These are phyloP conservation scores for Hippocampus mohnikei DNA, from an alignment of 2,113 vertebrate species.

Conservation along the genomic window DNA sequence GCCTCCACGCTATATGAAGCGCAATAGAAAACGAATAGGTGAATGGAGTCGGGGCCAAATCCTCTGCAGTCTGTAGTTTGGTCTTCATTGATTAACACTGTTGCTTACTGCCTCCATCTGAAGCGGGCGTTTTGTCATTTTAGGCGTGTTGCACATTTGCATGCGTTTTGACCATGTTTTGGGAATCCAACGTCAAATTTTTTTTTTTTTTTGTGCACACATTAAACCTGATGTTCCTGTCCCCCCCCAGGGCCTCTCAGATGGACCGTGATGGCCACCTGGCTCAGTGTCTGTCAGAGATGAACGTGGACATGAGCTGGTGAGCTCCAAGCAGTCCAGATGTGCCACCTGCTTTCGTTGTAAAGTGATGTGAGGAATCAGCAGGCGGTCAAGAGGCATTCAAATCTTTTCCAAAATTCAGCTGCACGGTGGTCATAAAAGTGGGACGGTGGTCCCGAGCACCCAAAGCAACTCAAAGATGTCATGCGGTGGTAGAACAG, in stretches of 20 bases:
- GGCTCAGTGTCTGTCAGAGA: constrained; percentile 85
- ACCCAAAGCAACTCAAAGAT: too few relatives aligned
- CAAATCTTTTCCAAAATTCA: background rate
- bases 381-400: background rate
- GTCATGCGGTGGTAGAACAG: too few relatives aligned
- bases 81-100: background rate
- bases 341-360: background rate
- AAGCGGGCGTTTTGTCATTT: background rate
- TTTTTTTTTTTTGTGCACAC: background rate
- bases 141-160: background rate
- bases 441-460: too few relatives aligned
- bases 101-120: background rate
- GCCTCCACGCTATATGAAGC: background rate
- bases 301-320: constrained; percentile 80
- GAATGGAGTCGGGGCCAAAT: too few relatives aligned
- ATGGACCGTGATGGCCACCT: constrained; percentile 84
- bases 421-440: background rate
- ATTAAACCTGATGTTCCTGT: constrained; percentile 15
- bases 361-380: background rate
- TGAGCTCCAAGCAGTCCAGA: constrained; percentile 51
- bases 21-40: background rate
- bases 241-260: constrained; percentile 76
- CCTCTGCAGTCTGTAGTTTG: background rate
- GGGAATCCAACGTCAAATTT: background rate
- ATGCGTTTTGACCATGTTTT: background rate